Base-by-base conservation (phyloP, 2,888 invertebrate genomes). In the Tenthredo scrophulariae region DNA sequence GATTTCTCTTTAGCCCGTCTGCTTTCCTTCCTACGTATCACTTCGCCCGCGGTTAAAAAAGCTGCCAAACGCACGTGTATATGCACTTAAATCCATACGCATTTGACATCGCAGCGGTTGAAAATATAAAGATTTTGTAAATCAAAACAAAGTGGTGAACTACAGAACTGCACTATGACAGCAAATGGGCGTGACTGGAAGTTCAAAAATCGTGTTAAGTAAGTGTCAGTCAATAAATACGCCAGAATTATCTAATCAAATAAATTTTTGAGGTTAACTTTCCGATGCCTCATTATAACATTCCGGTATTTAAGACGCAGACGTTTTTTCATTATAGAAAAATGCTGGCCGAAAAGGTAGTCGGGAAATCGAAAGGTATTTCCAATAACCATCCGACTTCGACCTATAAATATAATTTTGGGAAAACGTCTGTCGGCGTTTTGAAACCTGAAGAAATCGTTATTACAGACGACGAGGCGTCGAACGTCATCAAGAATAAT, bases 61-160 rank as follows among this genome's bases (percentile, higher is more conserved):
- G 75, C 75, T 29, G 75, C 75, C 75, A 75, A 75, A 54, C 77
- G 54, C 77, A 77, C 77, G 77, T 77, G 77, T 67, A 6, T 67
- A 6, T 54, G 18, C 77, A 54, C 18, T 29, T 18, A 26, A 18
- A 18, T 9, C 1, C 1, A 29, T 37, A 37, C 37, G 37, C 33
- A 33, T 77, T 54, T 46, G 40, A 74, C 74, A 74, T 26, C 15
- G 43, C 7, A 40, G 26, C 37, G 72, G 22, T 74, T 74, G 13
- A 43, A 26, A 74, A 74, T 13, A 22, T 10, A 46, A 40, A 26
- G 29, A 22, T 43, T 46, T 22, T n/a, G 40, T 72, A 54, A 77
- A 77, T n/a, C 33, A 50, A 26, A 77, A 9, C 9, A 50, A 40
- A 40, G 40, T n/a, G 6, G 72, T 72, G 22, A 43, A 37, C 43